These are phyloP conservation scores for Malurus splendens DNA, from an alignment of 2,797 vertebrate genomes.

Conservation along the genomic window DNA sequence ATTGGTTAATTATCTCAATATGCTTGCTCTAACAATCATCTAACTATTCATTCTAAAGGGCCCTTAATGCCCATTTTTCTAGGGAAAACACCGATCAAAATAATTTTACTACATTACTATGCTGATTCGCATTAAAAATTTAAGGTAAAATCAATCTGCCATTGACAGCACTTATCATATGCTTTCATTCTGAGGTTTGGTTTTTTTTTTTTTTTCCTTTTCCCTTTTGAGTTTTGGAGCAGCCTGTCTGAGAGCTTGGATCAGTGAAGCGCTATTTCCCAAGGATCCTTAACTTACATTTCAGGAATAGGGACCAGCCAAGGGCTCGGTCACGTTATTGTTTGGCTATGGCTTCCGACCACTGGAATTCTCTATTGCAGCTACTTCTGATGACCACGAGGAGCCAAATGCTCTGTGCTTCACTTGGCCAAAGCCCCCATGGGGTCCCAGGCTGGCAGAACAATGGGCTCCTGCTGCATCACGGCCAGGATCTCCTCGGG, in stretches of 20 bases:
- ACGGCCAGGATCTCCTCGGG: conserved; percentile 83
- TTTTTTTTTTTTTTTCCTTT: neutral
- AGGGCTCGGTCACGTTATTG: neutral
- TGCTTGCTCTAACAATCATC: neutral
- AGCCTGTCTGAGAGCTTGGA: conserved; percentile 23
- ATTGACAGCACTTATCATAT: neutral
- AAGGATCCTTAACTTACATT: conserved; percentile 28
- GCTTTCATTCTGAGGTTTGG: neutral
- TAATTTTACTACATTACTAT: neutral
- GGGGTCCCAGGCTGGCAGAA: conserved; percentile 96
- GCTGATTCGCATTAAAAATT: neutral
- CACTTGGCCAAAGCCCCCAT: conserved; percentile 92
- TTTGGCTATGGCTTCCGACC: conserved; percentile 64
- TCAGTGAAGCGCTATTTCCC: conserved; percentile 55
- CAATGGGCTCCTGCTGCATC: conserved; percentile 84
- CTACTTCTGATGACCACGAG: conserved; percentile 32
- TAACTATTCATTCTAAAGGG: neutral
- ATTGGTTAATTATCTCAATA: neutral
- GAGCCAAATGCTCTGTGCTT: conserved; percentile 4
- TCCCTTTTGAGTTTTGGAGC: neutral
- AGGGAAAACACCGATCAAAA: neutral
- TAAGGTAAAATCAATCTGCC: neutral
- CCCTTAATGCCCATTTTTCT: neutral
- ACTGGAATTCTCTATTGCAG: conserved; percentile 57
- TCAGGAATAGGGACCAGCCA: neutral